phyloP scores from a whole-genome alignment of 2,113 vertebrate species.

The Promerops cafer region DNA sequence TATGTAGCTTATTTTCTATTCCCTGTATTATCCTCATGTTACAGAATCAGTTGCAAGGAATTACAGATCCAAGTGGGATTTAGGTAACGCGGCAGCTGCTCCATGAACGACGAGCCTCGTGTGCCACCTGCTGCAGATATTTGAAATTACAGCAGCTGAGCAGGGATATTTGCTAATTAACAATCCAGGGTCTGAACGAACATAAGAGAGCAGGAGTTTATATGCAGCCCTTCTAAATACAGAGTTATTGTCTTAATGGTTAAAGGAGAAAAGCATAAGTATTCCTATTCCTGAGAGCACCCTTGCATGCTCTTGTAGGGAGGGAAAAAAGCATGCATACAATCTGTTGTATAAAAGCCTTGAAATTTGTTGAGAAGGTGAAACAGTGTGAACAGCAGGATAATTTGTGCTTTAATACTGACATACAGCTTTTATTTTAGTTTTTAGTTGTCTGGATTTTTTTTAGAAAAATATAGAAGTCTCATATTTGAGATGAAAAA shows the following conservation, averaged over 20 bases:
- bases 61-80: background rate
- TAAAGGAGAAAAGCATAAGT: background rate
- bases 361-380: background rate
- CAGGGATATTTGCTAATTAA: background rate
- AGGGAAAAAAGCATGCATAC: background rate
- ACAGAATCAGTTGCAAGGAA: background rate
- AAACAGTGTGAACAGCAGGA: background rate
- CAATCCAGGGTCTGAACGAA: background rate
- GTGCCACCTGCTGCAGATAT: background rate
- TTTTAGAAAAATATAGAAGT: background rate
- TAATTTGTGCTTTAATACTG: background rate
- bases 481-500: background rate
- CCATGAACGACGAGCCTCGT: background rate
- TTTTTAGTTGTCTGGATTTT: background rate
- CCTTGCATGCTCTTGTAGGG: background rate
- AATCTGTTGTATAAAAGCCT: background rate
- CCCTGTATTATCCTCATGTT: background rate
- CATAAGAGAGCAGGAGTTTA: background rate
- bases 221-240: background rate
- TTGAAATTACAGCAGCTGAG: background rate
- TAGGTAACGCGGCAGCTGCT: fast-evolving
- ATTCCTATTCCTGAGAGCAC: background rate
- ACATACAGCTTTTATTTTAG: background rate
- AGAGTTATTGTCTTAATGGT: background rate
- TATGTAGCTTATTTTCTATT: background rate